phyloP scores from a whole-genome alignment of 2,113 vertebrate genomes.

The Clarias batrachus region DNA sequence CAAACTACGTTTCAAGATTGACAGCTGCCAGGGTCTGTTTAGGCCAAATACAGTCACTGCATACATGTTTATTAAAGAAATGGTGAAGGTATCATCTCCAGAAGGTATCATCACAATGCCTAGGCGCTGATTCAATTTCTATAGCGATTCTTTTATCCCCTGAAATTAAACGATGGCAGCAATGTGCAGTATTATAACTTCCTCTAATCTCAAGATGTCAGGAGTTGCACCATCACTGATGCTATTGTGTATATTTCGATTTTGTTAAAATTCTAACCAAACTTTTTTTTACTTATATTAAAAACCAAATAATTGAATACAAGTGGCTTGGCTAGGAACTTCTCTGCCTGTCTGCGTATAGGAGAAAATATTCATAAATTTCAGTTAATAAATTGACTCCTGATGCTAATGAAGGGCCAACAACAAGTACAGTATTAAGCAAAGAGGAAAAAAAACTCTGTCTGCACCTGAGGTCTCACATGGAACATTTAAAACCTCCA shows the following conservation, averaged over 20 bases:
- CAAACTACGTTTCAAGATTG: conserved; percentile 32
- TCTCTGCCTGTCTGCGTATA: not conserved
- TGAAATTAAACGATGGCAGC: too few species aligned
- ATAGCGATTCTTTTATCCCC: too few species aligned
- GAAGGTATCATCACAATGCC: too few species aligned
- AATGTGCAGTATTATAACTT: too few species aligned
- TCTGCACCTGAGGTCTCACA: not conserved
- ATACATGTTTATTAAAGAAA: not conserved
- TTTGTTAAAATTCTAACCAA: too few species aligned
- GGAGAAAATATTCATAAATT: not conserved
- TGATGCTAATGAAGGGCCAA: not conserved
- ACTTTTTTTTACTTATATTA: too few species aligned
- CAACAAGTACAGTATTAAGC: not conserved
- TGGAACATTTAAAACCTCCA: not conserved
- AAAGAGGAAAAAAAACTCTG: not conserved
- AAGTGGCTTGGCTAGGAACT: not conserved
- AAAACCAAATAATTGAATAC: not conserved
- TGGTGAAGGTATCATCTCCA: too few species aligned
- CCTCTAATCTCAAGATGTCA: too few species aligned
- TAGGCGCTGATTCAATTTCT: too few species aligned
- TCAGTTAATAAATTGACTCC: not conserved
- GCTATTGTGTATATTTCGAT: too few species aligned
- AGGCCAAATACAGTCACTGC: not conserved
- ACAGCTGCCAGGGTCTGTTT: not conserved
- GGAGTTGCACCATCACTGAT: too few species aligned